Percentiles rank a stretch among this genome's conserved stretches.
Evolutionary conservation across 2,113 vertebrate species (phyloP).

Genomic region (Larimichthys polyactis): DNA sequence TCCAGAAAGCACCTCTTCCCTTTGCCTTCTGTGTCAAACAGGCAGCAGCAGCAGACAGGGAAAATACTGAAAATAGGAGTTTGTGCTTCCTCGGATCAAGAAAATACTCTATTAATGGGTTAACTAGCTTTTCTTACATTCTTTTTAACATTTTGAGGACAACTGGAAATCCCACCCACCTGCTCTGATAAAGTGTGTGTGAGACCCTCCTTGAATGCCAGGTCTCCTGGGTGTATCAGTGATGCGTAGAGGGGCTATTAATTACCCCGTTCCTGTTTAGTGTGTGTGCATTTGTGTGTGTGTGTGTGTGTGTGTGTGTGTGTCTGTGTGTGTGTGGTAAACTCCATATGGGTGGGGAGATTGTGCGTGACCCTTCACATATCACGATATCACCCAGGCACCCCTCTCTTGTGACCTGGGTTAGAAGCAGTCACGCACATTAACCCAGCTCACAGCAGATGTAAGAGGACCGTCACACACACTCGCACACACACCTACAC

Average conservation of each 20-base stretch:
- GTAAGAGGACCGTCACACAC: background rate
- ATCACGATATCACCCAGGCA: constrained; percentile 59
- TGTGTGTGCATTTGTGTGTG: constrained; percentile 33
- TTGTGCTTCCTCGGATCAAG: background rate
- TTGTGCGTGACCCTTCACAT: constrained; percentile 61
- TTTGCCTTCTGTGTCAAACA: constrained; percentile 11
- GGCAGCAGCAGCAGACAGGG: background rate
- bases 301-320: constrained; percentile 30
- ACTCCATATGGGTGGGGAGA: constrained; percentile 64
- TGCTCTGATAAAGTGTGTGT: constrained; percentile 55
- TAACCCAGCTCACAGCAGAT: constrained; percentile 49
- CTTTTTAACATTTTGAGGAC: too few relatives aligned
- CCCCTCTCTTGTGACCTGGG: constrained; percentile 50
- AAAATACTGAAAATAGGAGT: background rate
- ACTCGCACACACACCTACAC: constrained; percentile 32
- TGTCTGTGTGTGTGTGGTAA: constrained; percentile 32
- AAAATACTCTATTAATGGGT: background rate
- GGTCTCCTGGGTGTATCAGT: constrained; percentile 66
- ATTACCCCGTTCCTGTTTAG: constrained; percentile 64
- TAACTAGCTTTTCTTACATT: too few relatives aligned
- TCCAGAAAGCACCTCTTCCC: constrained; percentile 35
- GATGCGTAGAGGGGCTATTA: constrained; percentile 70
- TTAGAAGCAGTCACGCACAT: constrained; percentile 49
- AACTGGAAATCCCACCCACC: constrained; percentile 24
- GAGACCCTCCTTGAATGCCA: constrained; percentile 46